These are phyloP conservation scores for Actias luna DNA, from an alignment of 2,888 invertebrate genomes.

Conservation along the genomic window DNA sequence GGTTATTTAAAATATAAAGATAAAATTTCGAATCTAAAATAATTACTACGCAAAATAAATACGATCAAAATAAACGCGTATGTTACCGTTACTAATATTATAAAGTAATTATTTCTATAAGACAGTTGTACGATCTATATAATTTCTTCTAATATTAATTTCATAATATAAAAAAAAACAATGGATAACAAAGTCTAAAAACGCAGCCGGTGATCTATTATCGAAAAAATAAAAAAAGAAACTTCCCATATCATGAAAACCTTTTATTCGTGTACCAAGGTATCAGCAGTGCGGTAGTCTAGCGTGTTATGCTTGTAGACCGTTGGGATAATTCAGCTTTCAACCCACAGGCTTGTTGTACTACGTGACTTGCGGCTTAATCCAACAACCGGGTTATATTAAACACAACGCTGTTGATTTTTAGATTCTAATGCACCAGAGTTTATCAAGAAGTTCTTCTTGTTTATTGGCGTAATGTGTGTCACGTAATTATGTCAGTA, in stretches of 20 bases:
- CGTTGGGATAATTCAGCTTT: conserved; percentile 42
- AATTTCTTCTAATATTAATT: no score
- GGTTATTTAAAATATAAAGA: no score
- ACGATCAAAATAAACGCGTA: no score
- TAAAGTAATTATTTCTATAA: no score
- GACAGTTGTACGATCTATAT: no score
- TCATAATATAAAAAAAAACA: not conserved
- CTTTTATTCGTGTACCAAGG: conserved; percentile 34
- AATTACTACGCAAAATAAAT: no score
- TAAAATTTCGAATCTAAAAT: no score
- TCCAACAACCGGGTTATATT: conserved; percentile 39
- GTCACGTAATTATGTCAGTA: no score
- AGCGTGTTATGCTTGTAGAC: conserved; percentile 31
- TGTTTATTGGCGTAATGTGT: no score
- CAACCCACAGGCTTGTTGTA: conserved; percentile 40
- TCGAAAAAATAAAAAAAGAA: conserved; percentile 1
- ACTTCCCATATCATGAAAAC: not conserved
- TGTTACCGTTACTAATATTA: no score
- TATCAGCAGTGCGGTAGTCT: conserved; percentile 33
- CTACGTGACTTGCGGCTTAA: conserved; percentile 56
- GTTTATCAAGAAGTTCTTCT: no score
- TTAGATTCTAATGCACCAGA: conserved; percentile 31
- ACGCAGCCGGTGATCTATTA: not conserved
- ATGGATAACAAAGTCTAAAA: not conserved
- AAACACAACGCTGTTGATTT: conserved; percentile 43